A percentile compares a stretch with the other conserved stretches of the same genome.
Evolutionary conservation across 2,113 vertebrate genomes (phyloP).

Genomic region (Petrocephalus microphthalmus): DNA sequence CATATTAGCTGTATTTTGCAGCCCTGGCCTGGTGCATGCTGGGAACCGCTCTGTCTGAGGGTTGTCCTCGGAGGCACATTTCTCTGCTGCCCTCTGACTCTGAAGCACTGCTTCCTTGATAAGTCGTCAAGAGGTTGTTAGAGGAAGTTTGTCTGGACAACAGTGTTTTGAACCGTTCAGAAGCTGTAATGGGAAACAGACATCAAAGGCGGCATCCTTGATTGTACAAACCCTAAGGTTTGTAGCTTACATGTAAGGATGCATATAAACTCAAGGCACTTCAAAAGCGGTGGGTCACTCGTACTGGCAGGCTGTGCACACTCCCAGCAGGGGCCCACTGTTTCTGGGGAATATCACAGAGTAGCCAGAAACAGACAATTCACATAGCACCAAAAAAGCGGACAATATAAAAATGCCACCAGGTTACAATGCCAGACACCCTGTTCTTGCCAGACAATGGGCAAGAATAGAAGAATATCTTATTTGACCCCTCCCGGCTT

Average conservation of each 20-base stretch:
- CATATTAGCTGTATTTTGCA: not conserved
- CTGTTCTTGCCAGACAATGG: conserved; percentile 30
- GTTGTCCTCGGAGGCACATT: not conserved
- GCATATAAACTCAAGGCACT: not conserved
- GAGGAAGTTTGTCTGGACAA: not conserved
- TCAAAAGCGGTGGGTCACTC: not conserved
- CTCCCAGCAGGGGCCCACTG: conserved; percentile 15
- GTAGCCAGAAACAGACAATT: conserved; percentile 32
- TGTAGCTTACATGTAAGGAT: not conserved
- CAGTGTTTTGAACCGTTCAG: not conserved
- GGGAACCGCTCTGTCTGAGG: not conserved
- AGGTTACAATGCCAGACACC: conserved; percentile 44
- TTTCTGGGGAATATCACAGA: conserved; percentile 34
- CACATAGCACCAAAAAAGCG: conserved; percentile 24
- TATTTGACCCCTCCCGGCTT: conserved; percentile 50
- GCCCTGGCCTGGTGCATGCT: not conserved
- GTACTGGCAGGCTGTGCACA: not conserved
- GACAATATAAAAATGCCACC: conserved; percentile 34
- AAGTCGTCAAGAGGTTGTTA: not conserved
- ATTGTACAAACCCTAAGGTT: not conserved
- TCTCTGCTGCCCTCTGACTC: not conserved
- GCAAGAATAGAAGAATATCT: conserved; percentile 41
- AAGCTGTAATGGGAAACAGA: not conserved
- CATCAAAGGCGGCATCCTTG: not conserved
- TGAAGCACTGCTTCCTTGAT: not conserved